Conservation (phyloP, 2,113 vertebrate genomes). For the Antechinus stuartii region DNA sequence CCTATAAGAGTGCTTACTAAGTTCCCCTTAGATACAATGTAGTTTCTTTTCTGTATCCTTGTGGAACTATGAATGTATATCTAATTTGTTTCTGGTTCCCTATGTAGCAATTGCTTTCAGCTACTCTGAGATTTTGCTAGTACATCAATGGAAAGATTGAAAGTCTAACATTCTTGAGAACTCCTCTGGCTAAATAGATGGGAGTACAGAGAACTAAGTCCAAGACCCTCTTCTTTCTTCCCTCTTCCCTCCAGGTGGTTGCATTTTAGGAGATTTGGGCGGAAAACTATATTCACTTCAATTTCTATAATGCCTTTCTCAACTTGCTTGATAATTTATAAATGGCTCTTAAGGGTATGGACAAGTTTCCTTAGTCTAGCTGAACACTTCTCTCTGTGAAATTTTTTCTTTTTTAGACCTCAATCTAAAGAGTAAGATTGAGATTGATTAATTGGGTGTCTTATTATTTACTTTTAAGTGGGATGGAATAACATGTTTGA, state of each 20-base stretch:
- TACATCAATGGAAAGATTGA: not conserved
- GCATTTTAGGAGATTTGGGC: not conserved
- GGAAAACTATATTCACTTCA: not conserved
- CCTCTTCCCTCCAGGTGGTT: not conserved
- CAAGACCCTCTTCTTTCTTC: not conserved
- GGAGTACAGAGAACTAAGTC: not conserved
- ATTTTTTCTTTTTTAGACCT: not conserved
- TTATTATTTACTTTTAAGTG: not conserved
- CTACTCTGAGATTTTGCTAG: not conserved
- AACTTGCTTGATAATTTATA: not conserved
- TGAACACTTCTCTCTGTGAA: not conserved
- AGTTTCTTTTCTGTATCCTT: not conserved
- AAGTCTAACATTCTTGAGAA: not conserved
- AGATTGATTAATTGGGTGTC: not conserved
- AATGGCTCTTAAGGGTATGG: not conserved
- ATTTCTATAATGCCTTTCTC: not conserved
- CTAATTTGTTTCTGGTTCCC: not conserved
- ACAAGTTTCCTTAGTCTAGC: not conserved
- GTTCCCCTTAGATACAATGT: not conserved
- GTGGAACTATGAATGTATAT: not conserved
- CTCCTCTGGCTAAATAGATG: not conserved
- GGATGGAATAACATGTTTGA: not conserved
- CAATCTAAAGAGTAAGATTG: not conserved
- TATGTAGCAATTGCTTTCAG: not conserved
- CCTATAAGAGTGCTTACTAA: not conserved